Evolutionary conservation across 2,113 vertebrate genomes (phyloP), one percentile per base, ranked within the genome.

Genomic region (Zosterops borbonicus): DNA sequence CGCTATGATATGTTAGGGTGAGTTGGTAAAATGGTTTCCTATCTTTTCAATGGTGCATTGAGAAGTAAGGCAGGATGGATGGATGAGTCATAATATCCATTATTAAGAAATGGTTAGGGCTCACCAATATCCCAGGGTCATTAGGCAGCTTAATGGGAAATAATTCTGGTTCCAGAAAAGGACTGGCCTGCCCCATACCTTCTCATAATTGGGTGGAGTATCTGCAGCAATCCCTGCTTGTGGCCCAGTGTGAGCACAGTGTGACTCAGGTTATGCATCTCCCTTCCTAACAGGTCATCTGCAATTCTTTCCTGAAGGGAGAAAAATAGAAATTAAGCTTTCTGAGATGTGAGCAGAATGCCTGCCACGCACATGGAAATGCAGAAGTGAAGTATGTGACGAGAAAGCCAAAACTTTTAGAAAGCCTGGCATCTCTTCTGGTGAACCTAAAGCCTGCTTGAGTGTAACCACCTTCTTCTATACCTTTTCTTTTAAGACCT

Each of bases 131-230:
- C 58, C 49, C 41, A 65, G 91, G 89, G 49, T 94, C 90, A 77
- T 94, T 95, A 87, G 83, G 83, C 86, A 96, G 60, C 90, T 76
- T 87, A 93, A 89, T 93, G 74, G 92, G 73, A 92, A 95, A 79
- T 90, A 78, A 92, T 90, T 89, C 52, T 81, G 82, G 65, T 79
- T 75, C 67, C 88, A 94, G 92, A 83, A 86, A 67, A 77, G 55
- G 31, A 16, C 83, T 18, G 16, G 71, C 70, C n/a, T 78, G 78
- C 63, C 74, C 88, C 74, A 59, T 37, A 15, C 31, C 76, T 81
- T 50, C 91, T 92, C 35, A 60, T 71, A 44, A 47, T 71, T 85
- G 95, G 50, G 71, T 63, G 60, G 71, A 33, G 47, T 7, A 16
- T n/a, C 63, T 73, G 2, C 37, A 74, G 59, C n/a, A 37, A 6